These are phyloP conservation scores for Neodiprion lecontei DNA, from an alignment of 1,140 invertebrate genomes.

Conservation along the genomic window DNA sequence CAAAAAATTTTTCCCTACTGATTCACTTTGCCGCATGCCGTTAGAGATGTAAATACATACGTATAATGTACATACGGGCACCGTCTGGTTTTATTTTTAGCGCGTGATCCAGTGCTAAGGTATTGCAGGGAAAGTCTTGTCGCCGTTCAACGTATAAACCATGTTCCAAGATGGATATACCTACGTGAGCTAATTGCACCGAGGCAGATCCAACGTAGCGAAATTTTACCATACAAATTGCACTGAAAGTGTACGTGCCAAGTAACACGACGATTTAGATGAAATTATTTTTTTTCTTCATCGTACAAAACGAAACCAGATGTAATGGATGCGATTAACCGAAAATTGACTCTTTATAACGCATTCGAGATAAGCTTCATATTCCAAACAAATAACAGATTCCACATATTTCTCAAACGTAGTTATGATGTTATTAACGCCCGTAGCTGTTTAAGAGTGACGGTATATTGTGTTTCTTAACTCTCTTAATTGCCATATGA, in stretches of 20 bases:
- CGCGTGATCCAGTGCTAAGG: background rate
- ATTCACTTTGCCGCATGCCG: background rate
- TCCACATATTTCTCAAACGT: background rate
- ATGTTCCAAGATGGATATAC: too few relatives aligned
- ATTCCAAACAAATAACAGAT: background rate
- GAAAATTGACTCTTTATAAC: too few relatives aligned
- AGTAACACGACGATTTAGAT: too few relatives aligned
- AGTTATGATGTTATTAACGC: background rate
- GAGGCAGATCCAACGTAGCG: too few relatives aligned
- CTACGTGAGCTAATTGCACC: too few relatives aligned
- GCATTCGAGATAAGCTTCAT: background rate
- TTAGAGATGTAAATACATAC: too few relatives aligned
- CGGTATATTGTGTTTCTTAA: background rate
- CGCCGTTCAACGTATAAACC: background rate
- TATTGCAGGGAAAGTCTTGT: background rate
- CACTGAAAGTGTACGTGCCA: too few relatives aligned
- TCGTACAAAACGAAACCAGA: too few relatives aligned
- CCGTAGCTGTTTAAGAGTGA: background rate
- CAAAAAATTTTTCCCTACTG: background rate
- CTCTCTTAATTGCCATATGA: background rate
- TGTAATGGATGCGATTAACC: too few relatives aligned
- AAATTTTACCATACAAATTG: background rate
- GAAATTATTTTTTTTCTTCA: too few relatives aligned
- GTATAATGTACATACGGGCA: too few relatives aligned
- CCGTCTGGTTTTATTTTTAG: background rate